phyloP scores from a whole-genome alignment of 2,113 vertebrate genomes.

The Percopsis transmontana region DNA sequence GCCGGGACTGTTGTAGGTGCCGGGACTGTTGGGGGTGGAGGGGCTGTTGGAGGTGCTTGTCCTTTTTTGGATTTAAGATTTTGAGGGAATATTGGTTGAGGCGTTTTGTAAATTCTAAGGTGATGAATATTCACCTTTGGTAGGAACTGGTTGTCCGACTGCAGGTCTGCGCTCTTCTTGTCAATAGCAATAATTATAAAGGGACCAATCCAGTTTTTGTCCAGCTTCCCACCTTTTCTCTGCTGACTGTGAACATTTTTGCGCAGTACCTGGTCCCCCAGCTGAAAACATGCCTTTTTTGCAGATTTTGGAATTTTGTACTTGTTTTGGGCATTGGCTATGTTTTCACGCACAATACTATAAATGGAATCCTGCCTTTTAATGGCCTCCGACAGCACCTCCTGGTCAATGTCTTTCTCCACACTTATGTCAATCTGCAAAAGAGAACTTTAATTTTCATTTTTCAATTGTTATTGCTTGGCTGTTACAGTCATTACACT shows the following conservation, averaged over 20 bases:
- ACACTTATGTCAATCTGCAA: conserved; percentile 9
- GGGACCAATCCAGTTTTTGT: background rate
- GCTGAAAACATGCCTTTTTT: conserved; percentile 3
- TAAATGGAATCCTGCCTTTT: background rate
- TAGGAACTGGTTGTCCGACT: background rate
- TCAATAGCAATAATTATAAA: background rate
- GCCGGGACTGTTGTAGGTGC: background rate
- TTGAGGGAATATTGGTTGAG: background rate
- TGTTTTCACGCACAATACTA: background rate
- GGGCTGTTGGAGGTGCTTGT: too few relatives aligned
- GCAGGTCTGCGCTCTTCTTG: background rate
- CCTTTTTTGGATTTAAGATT: background rate
- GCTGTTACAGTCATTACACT: conserved; percentile 1
- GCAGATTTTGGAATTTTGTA: background rate
- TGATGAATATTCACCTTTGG: background rate
- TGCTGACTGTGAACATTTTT: background rate
- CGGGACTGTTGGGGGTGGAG: background rate
- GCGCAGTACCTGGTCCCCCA: background rate
- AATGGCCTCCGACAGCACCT: conserved; percentile 7
- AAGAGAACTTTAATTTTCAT: background rate
- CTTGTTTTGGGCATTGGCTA: background rate
- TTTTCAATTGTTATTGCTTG: background rate
- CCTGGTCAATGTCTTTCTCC: background rate
- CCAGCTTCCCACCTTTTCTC: background rate
- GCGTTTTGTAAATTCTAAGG: background rate